A percentile compares a stretch with the other conserved stretches of the same genome.
These are phyloP conservation scores for Cactoblastis cactorum DNA, from an alignment of 2,888 invertebrate species.

Conservation along the genomic window DNA sequence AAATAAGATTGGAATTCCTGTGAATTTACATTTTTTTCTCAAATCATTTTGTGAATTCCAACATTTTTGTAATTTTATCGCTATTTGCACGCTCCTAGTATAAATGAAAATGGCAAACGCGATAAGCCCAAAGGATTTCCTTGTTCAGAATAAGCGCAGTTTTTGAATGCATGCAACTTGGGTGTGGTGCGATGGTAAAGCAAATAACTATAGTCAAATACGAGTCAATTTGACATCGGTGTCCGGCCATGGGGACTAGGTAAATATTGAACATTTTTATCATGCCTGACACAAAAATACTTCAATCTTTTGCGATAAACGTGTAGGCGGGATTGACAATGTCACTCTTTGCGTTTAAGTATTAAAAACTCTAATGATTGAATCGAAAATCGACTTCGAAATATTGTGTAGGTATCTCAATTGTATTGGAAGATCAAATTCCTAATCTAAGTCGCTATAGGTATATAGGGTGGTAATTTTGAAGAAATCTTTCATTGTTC, in stretches of 20 bases:
- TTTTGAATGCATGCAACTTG: conserved; percentile 15
- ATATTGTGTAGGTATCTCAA: no score
- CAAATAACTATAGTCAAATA: neutral
- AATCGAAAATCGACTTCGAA: no score
- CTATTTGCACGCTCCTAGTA: conserved; percentile 14
- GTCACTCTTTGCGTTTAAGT: neutral
- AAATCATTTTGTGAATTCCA: neutral
- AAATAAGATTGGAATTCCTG: neutral
- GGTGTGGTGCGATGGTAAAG: conserved; percentile 1
- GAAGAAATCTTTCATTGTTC: no score
- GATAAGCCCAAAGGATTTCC: conserved; percentile 17
- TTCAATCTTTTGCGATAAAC: neutral
- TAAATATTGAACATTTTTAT: conserved; percentile 1
- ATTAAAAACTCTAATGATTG: no score
- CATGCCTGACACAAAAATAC: neutral
- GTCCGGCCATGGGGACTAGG: neutral
- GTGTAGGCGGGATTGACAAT: neutral
- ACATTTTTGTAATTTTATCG: conserved; percentile 12
- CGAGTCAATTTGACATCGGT: neutral
- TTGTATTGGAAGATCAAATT: no score
- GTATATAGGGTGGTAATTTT: no score
- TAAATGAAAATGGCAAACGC: conserved; percentile 11
- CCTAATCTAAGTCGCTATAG: no score
- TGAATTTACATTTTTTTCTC: neutral
- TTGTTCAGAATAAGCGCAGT: conserved; percentile 15